Conservation (phyloP, 1,140 invertebrate genomes). For the Cephus cinctus region DNA sequence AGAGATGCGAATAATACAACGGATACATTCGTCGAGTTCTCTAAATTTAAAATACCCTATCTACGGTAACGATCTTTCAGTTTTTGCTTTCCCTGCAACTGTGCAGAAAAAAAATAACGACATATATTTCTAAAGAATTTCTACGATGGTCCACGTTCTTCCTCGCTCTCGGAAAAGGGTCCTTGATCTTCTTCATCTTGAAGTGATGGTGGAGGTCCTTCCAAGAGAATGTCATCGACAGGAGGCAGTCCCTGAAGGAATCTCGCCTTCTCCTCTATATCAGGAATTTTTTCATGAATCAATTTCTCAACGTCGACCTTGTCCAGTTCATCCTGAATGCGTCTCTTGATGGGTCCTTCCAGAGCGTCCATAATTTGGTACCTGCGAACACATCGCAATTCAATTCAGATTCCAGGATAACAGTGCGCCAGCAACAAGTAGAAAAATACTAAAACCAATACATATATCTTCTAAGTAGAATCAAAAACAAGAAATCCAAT, state of each 20-base stretch:
- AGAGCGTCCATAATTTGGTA: constrained; percentile 83
- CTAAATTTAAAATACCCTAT: too few species aligned
- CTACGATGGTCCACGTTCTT: constrained; percentile 48
- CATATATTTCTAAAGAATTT: too few species aligned
- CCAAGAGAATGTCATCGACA: constrained; percentile 38
- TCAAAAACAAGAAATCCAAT: too few species aligned
- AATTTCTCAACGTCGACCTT: constrained; percentile 70
- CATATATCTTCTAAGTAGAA: too few species aligned
- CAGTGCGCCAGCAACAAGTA: too few species aligned
- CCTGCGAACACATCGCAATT: constrained; percentile 24
- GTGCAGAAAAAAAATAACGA: too few species aligned
- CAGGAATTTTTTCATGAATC: constrained; percentile 66
- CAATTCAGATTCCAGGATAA: too few species aligned
- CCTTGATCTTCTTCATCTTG: constrained; percentile 32
- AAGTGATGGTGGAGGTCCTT: constrained; percentile 20
- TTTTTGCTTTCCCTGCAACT: too few species aligned
- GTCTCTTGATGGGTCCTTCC: constrained; percentile 70
- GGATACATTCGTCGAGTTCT: too few species aligned
- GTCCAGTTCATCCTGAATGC: constrained; percentile 68
- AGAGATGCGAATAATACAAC: too few species aligned
- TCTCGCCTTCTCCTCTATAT: constrained; percentile 60
- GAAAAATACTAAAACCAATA: too few species aligned
- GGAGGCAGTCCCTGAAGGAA: constrained; percentile 35
- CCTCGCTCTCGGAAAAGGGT: constrained; percentile 49
- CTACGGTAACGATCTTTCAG: too few species aligned